Evolutionary conservation across 2,113 vertebrate species (phyloP).

Genomic region (Sardina pilchardus): DNA sequence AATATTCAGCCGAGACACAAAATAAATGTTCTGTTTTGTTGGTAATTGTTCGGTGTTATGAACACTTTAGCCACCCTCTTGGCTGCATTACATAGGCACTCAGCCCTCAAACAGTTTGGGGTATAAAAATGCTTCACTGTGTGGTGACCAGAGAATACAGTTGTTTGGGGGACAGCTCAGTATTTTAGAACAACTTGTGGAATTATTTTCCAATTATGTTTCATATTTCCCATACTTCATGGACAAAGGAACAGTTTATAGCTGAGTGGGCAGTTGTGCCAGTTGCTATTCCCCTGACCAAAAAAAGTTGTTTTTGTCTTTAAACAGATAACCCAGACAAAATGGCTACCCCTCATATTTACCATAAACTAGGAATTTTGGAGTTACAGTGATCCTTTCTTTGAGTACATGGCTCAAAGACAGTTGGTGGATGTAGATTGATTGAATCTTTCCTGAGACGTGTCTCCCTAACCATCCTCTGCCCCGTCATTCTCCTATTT

Average conservation of each 20-base stretch:
- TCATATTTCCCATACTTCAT: neutral
- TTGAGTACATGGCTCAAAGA: neutral
- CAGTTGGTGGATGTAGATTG: neutral
- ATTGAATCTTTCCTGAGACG: neutral
- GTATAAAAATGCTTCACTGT: neutral
- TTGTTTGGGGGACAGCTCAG: neutral
- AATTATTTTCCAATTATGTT: neutral
- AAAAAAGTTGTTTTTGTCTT: neutral
- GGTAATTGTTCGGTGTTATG: neutral
- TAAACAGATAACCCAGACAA: neutral
- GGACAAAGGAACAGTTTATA: neutral
- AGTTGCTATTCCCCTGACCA: neutral
- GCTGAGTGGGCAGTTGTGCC: neutral
- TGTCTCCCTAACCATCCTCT: neutral
- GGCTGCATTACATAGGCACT: neutral
- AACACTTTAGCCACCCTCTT: neutral
- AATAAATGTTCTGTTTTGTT: constrained; percentile 12
- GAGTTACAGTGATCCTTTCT: neutral
- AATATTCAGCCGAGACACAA: neutral
- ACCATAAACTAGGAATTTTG: neutral
- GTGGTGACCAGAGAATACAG: neutral
- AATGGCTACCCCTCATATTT: neutral
- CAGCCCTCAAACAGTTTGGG: neutral
- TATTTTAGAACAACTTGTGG: neutral
- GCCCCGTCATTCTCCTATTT: neutral